Base-by-base conservation (phyloP, 2,888 invertebrate genomes). In the Plagiodera versicolora region DNA sequence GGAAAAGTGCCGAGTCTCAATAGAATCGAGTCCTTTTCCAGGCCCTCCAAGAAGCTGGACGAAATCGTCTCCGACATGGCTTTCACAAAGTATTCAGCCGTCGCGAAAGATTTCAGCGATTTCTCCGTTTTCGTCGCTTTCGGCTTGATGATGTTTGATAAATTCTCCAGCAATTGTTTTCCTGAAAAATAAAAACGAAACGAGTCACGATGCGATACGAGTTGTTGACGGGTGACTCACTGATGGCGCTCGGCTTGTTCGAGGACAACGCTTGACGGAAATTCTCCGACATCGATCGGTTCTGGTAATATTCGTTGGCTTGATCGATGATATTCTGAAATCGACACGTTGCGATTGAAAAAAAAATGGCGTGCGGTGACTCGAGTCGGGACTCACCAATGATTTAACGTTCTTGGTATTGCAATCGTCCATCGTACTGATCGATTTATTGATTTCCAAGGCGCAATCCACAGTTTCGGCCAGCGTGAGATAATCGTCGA, bases 71-170 rank as follows among this genome's bases (percentile, higher is more conserved):
- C 45, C 10, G 20, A 49, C 4, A 68, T 45, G n/a, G 61, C 94
- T 75, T 93, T 93, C 1, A 91, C 91, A 74, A 93, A 92, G 76
- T 96, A 96, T 69, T 92, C 93, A 2, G 95, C 90, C 0, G 94
- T 93, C 0, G 87, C 90, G 1, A 85, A 76, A 63, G 84, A 81
- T 0, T 56, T 48, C 1, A 30, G 9, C 14, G 28, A 56, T 39
- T 47, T 56, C n/a, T 46, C 24, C 2, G 35, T 35, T 18, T 46
- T 56, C 5, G 20, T 54, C 0, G 46, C 20, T 94, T 54, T 87
- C 0, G 64, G 60, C 24, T 63, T 63, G 9, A 69, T 18, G 10
- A 68, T 64, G 18, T 62, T 53, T 9, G 54, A 54, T 16, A 69
- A 35, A 28, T 57, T 50, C 9, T 60, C 17, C 0, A 61, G 14